Evolutionary conservation across 2,113 vertebrate genomes (phyloP).

Genomic region (Vidua macroura): DNA sequence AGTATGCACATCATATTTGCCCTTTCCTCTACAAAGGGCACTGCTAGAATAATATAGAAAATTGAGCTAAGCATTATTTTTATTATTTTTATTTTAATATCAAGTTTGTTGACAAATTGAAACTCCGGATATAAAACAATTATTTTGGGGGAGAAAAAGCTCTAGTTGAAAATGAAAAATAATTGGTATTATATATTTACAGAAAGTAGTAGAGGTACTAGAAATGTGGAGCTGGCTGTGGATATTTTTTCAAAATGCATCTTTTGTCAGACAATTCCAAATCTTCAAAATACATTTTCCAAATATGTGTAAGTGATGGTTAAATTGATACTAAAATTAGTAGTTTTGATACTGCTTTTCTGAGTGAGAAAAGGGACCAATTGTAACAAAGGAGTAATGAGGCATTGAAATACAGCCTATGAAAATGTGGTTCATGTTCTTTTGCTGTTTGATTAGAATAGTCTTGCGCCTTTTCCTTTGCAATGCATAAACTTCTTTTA

Average conservation of each 20-base stretch:
- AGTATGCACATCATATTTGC: neutral
- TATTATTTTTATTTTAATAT: neutral
- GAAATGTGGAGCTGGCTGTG: neutral
- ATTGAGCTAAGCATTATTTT: neutral
- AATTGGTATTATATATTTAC: neutral
- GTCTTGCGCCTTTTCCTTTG: neutral
- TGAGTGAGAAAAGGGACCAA: neutral
- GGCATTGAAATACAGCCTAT: neutral
- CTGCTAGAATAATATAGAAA: neutral
- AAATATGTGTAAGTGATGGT: neutral
- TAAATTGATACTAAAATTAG: neutral
- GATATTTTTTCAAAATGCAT: neutral
- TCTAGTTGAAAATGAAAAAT: neutral
- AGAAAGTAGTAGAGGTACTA: neutral
- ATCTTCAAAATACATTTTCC: neutral
- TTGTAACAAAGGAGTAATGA: neutral
- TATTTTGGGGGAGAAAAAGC: rapidly evolving
- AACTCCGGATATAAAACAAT: neutral
- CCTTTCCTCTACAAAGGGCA: neutral
- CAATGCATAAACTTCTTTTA: neutral
- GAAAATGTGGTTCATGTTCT: neutral
- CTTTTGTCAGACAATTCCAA: neutral
- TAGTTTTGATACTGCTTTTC: neutral
- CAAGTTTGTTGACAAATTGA: neutral
- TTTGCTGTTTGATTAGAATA: neutral